Evolutionary conservation across 1,140 invertebrate species (phyloP), one percentile per base, ranked within the genome.

Genomic region (Dendrolimus punctatus): DNA sequence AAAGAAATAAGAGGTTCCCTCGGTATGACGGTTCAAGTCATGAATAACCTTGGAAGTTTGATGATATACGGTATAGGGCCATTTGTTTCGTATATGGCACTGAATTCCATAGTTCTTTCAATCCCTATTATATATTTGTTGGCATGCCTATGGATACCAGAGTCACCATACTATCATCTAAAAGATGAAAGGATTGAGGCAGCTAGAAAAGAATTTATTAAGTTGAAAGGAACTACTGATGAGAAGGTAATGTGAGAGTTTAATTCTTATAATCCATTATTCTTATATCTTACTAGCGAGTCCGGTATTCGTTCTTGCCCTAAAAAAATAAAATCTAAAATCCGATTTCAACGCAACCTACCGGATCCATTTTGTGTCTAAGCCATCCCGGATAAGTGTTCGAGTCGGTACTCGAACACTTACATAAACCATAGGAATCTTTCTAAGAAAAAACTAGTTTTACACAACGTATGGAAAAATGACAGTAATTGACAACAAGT

Each of bases 141-240:
- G 0, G 80, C 88, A 1, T 92, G 93, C 69, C 65, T 86, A 9
- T 93, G 90, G 87, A 91, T 95, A 80, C 94, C 94, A 0, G 95
- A 96, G 76, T 94, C 94, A 0, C 94, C 95, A 0, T 91, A 95
- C 52, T 95, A 91, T 60, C 78, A 92, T 40, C 76, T 90, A 0
- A 88, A 88, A 45, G 90, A 90, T 47, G 89, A 89, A 0, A 80
- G 86, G 39, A 73, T 89, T 5, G 80, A 68, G 0, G 70, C 66
- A 0, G 88, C 89, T 0, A 85, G 76, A 53, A 80, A 76, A 6
- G 80, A 73, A 40, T 76, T 90, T 9, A 76, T 74, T 53, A 65
- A 61, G n/a, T 53, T 91, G 6, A 88, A 84, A 56, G 68, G 85
- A 4, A 68, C 63, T 39, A 75, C 70, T 7, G 71, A 80, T 66